phyloP scores from a whole-genome alignment of 2,888 invertebrate species.

The Disparrhopalites patrizii region DNA sequence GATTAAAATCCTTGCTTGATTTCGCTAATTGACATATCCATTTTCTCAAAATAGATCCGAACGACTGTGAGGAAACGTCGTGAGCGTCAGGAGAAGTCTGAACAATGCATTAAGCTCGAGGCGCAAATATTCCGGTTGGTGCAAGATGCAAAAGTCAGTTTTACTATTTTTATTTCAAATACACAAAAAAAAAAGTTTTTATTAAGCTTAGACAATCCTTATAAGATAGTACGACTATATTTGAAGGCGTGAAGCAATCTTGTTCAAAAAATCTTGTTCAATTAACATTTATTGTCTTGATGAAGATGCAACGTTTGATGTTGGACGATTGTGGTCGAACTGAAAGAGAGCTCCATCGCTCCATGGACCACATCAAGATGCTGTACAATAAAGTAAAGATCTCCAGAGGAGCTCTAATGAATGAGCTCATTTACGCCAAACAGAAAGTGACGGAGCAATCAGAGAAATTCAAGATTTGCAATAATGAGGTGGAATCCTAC shows the following conservation, averaged over 20 bases:
- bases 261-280: background rate
- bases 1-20: background rate
- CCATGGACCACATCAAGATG: slow-evolving; percentile 30
- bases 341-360: slow-evolving; percentile 35
- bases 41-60: slow-evolving; percentile 31
- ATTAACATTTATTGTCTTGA: background rate
- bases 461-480: slow-evolving; percentile 30
- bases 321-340: slow-evolving; percentile 39
- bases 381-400: slow-evolving; percentile 36
- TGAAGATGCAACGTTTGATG: slow-evolving; percentile 35
- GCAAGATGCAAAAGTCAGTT: slow-evolving; percentile 33
- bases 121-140: slow-evolving; percentile 35
- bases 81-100: slow-evolving; percentile 45
- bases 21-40: background rate
- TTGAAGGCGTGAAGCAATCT: background rate
- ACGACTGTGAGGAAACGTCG: slow-evolving; percentile 38
- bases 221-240: no score
- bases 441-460: slow-evolving; percentile 30
- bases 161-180: background rate
- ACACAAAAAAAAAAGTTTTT: background rate
- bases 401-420: slow-evolving; percentile 37
- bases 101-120: slow-evolving; percentile 44
- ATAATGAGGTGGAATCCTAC: slow-evolving; percentile 32
- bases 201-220: background rate
- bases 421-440: slow-evolving; percentile 34